A percentile compares a stretch with the other conserved stretches of the same genome.
phyloP scores from a whole-genome alignment of 2,113 vertebrate species.

The human (Homo sapiens) region DNA sequence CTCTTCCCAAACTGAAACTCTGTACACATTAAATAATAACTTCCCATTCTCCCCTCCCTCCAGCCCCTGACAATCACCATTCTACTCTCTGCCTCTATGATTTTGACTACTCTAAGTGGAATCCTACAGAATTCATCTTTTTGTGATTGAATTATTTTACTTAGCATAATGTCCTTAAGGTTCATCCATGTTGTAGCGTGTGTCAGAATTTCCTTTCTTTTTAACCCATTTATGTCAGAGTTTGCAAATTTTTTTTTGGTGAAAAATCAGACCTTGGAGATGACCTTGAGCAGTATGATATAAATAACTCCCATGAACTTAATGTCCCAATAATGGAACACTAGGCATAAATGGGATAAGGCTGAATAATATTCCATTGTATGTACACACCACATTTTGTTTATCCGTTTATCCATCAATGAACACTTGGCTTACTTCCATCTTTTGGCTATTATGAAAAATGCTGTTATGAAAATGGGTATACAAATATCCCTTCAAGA shows the following conservation, averaged over 20 bases:
- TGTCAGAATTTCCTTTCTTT: slow-evolving; percentile 18
- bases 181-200: background rate
- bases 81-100: background rate
- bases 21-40: background rate
- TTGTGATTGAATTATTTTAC: background rate
- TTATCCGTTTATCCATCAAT: background rate
- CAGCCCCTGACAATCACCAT: background rate
- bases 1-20: background rate
- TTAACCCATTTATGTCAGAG: too few species aligned
- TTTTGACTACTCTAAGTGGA: background rate
- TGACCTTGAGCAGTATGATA: too few species aligned
- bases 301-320: too few species aligned
- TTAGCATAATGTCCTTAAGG: background rate
- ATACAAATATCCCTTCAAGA: background rate
- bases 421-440: background rate
- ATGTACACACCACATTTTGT: background rate
- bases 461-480: background rate
- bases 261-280: too few species aligned
- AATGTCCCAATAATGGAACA: too few species aligned
- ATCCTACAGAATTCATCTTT: background rate
- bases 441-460: background rate
- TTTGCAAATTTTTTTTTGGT: too few species aligned
- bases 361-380: background rate
- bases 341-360: background rate
- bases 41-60: background rate